Conservation (phyloP, 2,888 invertebrate genomes). For the Panopea generosa region DNA sequence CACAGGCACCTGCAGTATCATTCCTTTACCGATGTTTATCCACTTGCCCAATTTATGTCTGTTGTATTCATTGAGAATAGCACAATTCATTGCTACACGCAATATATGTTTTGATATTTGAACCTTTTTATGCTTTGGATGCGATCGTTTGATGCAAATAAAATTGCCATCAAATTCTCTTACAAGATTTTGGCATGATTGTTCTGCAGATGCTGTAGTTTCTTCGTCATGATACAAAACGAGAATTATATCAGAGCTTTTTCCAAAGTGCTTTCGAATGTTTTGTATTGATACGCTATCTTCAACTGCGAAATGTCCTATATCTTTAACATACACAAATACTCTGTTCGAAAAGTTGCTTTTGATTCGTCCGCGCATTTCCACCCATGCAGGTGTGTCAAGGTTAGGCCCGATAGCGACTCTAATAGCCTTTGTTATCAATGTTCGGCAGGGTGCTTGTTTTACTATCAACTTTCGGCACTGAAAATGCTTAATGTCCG, state of each 20-base stretch:
- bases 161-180: not conserved
- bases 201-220: not conserved
- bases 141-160: not conserved
- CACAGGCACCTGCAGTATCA: too few relatives aligned
- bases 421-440: not conserved
- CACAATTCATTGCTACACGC: not conserved
- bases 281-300: not conserved
- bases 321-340: conserved; percentile 12
- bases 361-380: not conserved
- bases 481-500: not conserved
- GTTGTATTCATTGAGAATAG: too few relatives aligned
- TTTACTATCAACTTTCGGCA: not conserved
- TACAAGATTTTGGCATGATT: not conserved
- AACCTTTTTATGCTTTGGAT: not conserved
- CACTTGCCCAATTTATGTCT: too few relatives aligned
- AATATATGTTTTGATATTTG: conserved; percentile 1
- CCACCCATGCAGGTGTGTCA: conserved; percentile 2
- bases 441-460: not conserved
- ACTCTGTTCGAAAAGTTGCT: not conserved
- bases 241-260: not conserved
- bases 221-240: not conserved
- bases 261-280: not conserved
- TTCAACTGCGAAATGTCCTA: not conserved
- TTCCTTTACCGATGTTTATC: too few relatives aligned
- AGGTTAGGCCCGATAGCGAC: not conserved